These are phyloP conservation scores for Notolabrus celidotus DNA, from an alignment of 2,797 vertebrate genomes.

Conservation along the genomic window DNA sequence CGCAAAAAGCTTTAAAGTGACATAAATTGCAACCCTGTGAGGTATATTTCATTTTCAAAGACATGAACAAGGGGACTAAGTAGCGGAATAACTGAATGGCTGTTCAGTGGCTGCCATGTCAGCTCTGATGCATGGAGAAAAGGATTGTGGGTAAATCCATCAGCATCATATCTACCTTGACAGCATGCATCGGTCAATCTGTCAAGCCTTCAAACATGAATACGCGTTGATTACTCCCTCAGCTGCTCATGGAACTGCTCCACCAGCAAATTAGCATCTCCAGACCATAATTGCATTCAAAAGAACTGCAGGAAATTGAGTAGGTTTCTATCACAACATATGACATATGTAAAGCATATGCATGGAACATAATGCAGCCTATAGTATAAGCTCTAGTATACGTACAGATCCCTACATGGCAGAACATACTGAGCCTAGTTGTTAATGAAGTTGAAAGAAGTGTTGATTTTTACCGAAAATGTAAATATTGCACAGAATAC, in stretches of 20 bases:
- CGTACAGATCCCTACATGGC: not conserved
- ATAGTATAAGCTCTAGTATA: conserved; percentile 33
- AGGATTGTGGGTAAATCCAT: conserved; percentile 83
- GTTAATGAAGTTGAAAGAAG: conserved; percentile 12
- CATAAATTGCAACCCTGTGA: conserved; percentile 35
- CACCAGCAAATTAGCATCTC: conserved; percentile 75
- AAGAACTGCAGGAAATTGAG: conserved; percentile 58
- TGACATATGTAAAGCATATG: conserved; percentile 44
- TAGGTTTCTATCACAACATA: conserved; percentile 60
- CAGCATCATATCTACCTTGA: conserved; percentile 75
- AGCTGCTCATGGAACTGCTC: conserved; percentile 62
- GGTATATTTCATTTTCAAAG: conserved; percentile 52
- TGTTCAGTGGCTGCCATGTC: conserved; percentile 63
- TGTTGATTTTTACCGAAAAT: conserved; percentile 13
- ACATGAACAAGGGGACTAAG: conserved; percentile 45
- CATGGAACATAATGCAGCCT: conserved; percentile 18
- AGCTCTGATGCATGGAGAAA: conserved; percentile 72
- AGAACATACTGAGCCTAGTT: conserved; percentile 1
- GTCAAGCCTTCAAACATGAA: conserved; percentile 80
- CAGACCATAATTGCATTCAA: conserved; percentile 73
- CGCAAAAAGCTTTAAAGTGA: conserved; percentile 30
- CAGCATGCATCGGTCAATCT: conserved; percentile 78
- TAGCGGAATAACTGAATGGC: conserved; percentile 43
- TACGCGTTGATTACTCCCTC: conserved; percentile 79
- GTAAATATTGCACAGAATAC: conserved; percentile 11